These are phyloP conservation scores for Leucophenga montana DNA, from an alignment of 2,888 invertebrate species.

Conservation along the genomic window DNA sequence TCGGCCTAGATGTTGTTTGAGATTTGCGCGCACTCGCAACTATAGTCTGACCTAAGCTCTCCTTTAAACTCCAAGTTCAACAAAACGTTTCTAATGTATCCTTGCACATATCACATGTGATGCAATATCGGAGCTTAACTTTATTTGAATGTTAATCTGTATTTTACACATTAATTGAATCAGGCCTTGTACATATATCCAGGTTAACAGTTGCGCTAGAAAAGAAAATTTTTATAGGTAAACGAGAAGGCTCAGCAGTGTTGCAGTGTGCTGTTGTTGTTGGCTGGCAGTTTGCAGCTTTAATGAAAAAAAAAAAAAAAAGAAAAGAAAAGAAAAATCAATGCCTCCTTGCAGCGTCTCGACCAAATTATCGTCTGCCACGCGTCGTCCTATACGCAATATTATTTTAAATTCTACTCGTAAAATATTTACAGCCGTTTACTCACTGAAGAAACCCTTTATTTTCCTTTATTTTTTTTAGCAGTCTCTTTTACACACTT, in stretches of 20 bases:
- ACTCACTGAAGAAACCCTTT: neutral
- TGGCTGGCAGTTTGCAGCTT: neutral
- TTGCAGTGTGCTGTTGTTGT: too few relatives aligned
- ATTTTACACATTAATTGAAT: too few relatives aligned
- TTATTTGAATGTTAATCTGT: too few relatives aligned
- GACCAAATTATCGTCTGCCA: neutral
- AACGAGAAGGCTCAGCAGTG: too few relatives aligned
- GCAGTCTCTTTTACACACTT: neutral
- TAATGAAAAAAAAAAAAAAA: neutral
- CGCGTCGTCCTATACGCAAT: constrained; percentile 5
- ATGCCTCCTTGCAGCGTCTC: constrained; percentile 44
- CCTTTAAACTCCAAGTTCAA: too few relatives aligned
- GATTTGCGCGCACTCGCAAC: too few relatives aligned
- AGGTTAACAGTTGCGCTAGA: constrained; percentile 38
- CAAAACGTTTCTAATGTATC: too few relatives aligned
- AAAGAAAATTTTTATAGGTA: neutral
- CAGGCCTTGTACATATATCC: constrained; percentile 20
- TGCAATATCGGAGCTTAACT: too few relatives aligned
- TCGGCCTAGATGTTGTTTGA: too few relatives aligned
- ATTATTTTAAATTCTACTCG: constrained; percentile 13
- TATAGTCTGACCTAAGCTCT: too few relatives aligned
- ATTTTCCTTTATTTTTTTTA: neutral
- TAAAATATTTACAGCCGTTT: neutral
- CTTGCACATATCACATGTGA: too few relatives aligned
- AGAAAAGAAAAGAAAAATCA: constrained; percentile 47